These are phyloP conservation scores for Liodrosophila aerea DNA, from an alignment of 2,888 invertebrate species.

Conservation along the genomic window DNA sequence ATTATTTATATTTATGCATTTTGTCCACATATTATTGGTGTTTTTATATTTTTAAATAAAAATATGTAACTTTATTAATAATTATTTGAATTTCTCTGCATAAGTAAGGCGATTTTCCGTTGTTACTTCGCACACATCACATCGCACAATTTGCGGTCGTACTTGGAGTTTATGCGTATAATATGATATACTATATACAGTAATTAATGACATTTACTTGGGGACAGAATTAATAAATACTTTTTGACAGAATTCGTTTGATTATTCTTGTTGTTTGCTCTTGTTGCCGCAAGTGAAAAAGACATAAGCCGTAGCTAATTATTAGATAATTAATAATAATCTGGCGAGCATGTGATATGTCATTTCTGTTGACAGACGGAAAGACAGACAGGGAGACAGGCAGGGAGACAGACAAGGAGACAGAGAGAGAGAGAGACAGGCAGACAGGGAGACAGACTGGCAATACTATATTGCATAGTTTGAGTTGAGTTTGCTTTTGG, in stretches of 20 bases:
- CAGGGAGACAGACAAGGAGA: not conserved
- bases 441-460: too few species aligned
- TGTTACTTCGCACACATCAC: too few species aligned
- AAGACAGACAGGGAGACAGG: not conserved
- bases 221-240: conserved; percentile 58
- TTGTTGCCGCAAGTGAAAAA: conserved; percentile 22
- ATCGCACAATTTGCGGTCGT: not conserved
- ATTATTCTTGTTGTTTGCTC: conserved; percentile 8
- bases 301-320: conserved; percentile 43
- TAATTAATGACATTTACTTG: conserved; percentile 53
- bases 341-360: conserved; percentile 40
- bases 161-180: not conserved
- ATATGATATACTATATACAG: not conserved
- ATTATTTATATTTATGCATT: too few species aligned
- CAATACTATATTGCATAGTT: too few species aligned
- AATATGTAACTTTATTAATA: too few species aligned
- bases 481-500: not conserved
- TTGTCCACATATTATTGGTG: too few species aligned
- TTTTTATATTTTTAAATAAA: not conserved
- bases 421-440: not conserved
- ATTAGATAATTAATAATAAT: conserved; percentile 55
- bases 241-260: conserved; percentile 46
- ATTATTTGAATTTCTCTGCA: too few species aligned
- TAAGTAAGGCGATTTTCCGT: too few species aligned
- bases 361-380: conserved; percentile 27